Evolutionary conservation across 2,113 vertebrate genomes (phyloP), one percentile per base, ranked within the genome.

Genomic region (Mystacornis crossleyi): DNA sequence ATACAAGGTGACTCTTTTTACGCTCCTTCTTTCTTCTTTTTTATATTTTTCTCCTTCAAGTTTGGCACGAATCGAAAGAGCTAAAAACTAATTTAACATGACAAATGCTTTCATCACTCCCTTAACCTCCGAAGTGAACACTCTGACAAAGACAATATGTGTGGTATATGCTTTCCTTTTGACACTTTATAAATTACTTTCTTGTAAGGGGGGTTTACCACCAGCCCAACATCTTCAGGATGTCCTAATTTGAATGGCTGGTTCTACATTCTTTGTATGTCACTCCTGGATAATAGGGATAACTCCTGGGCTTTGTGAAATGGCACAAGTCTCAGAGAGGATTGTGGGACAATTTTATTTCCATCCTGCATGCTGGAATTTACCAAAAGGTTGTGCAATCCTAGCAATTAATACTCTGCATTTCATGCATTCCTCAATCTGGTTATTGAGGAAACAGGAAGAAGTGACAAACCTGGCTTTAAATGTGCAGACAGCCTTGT

Each of bases 71-170:
- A 97, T 96, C 88, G 94, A 90, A 97, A 97, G 94, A 97, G 91
- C 96, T 95, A 91, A 97, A 94, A 98, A 95, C 87, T 95, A 91
- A 97, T 96, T 97, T 96, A 96, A 95, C 94, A 94, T 96, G 97
- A 97, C 97, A 97, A 96, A 96, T 75, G 81, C 89, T 97, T 96
- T 95, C 92, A 88, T 96, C 95, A 73, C 90, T 93, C 72, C 51
- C 45, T 73, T 93, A 84, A 75, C 66, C 89, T 92, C 86, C 71
- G 82, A 73, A 36, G 43, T 26, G 88, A 92, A 83, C 50, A 33
- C 65, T 92, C 81, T 84, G 92, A 96, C 90, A 95, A 94, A 95
- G 90, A 96, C 83, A 93, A 28, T n/a, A 75, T 26, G 28, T 33
- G 61, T 17, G 60, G 40, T 69, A n/a, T 23, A n/a, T 81, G 65